Percentiles rank a stretch among this genome's conserved stretches.
These are phyloP conservation scores for Sinocyclocheilus anophthalmus DNA, from an alignment of 2,113 vertebrate species.

Conservation along the genomic window DNA sequence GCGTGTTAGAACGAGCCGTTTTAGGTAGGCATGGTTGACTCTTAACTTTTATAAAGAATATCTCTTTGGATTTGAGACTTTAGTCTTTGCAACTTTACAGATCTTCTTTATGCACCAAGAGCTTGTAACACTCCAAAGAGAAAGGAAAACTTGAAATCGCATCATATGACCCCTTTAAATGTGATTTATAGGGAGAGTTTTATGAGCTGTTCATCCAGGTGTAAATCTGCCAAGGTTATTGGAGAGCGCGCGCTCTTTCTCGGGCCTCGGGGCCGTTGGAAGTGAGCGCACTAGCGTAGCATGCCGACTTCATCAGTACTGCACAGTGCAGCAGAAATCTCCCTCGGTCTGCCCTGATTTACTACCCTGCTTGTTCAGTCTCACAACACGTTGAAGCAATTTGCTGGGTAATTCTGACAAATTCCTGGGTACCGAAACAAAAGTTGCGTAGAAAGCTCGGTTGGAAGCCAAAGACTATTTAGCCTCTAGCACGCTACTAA, in stretches of 20 bases:
- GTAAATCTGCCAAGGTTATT: slow-evolving; percentile 39
- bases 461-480: slow-evolving; percentile 3
- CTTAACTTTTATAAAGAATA: too few relatives aligned
- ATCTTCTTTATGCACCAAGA: too few relatives aligned
- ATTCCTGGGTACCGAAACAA: background rate
- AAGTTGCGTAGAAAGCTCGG: slow-evolving; percentile 12
- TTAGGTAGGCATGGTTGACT: too few relatives aligned
- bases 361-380: slow-evolving; percentile 9
- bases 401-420: slow-evolving; percentile 39
- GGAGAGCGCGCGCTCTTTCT: background rate
- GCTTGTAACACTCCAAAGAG: too few relatives aligned
- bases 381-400: background rate
- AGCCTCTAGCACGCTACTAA: background rate
- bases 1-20: too few relatives aligned
- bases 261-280: background rate
- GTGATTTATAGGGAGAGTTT: slow-evolving; percentile 40
- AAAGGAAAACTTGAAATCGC: too few relatives aligned
- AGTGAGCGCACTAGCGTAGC: background rate
- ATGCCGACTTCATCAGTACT: slow-evolving; percentile 2
- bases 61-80: too few relatives aligned
- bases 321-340: slow-evolving; percentile 38
- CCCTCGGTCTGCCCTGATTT: slow-evolving; percentile 28
- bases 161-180: background rate
- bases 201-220: slow-evolving; percentile 33
- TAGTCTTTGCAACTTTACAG: too few relatives aligned